Evolutionary conservation across 2,888 invertebrate species (phyloP).

Genomic region (Alviniconcha strummeri): DNA sequence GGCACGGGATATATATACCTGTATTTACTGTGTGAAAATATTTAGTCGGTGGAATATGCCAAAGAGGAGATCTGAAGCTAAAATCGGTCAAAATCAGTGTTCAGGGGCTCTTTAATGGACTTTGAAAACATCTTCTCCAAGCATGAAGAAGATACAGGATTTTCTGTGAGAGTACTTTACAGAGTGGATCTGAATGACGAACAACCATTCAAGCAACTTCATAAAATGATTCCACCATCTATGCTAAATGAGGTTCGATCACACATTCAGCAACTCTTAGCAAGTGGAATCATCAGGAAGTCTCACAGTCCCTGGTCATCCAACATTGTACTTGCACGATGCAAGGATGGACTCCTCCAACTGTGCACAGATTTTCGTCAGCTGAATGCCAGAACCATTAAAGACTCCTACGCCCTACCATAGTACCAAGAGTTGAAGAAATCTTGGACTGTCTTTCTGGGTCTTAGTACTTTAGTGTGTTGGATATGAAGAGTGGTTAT

Average conservation of each 20-base stretch:
- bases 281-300: slow-evolving; percentile 40
- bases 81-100: no score
- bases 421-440: slow-evolving; percentile 45
- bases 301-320: slow-evolving; percentile 42
- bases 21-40: no score
- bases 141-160: no score
- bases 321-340: slow-evolving; percentile 40
- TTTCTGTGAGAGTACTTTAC: slow-evolving; percentile 33
- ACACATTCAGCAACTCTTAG: slow-evolving; percentile 44
- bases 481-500: slow-evolving; percentile 43
- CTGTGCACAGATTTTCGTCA: slow-evolving; percentile 43
- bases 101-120: no score
- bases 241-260: slow-evolving; percentile 46
- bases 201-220: slow-evolving; percentile 42
- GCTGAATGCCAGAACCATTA: slow-evolving; percentile 40
- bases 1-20: no score
- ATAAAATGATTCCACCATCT: slow-evolving; percentile 40
- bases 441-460: slow-evolving; percentile 40
- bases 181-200: slow-evolving; percentile 37
- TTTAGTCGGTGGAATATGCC: no score
- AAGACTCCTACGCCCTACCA: slow-evolving; percentile 45
- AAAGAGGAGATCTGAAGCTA: no score
- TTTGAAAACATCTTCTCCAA: no score
- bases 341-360: slow-evolving; percentile 41
- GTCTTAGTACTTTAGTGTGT: slow-evolving; percentile 33